Conservation (phyloP, 2,113 vertebrate genomes). For the Tricholaema leucomelas region DNA sequence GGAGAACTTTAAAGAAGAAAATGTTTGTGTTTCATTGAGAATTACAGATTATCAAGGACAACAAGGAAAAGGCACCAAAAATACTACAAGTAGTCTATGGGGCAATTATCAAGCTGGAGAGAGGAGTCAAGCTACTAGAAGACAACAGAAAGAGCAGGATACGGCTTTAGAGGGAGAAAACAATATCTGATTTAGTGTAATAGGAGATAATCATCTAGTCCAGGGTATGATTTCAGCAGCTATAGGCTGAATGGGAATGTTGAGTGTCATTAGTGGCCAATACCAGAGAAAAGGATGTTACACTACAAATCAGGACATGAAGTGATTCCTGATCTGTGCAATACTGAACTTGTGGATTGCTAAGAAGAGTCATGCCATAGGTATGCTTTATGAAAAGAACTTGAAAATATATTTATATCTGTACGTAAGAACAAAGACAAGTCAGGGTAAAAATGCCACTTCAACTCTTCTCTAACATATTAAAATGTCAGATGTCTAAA, state of each 20-base stretch:
- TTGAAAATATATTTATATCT: background rate
- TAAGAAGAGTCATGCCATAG: background rate
- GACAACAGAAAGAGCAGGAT: background rate
- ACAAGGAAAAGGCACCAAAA: background rate
- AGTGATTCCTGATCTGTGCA: background rate
- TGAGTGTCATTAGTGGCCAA: accelerated
- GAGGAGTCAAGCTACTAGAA: background rate
- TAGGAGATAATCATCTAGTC: background rate
- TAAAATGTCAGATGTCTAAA: background rate
- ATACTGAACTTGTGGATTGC: background rate
- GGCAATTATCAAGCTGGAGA: background rate
- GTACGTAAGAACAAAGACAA: background rate
- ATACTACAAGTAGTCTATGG: accelerated
- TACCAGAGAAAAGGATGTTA: background rate
- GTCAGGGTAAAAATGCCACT: background rate
- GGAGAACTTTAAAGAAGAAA: background rate
- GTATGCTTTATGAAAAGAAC: background rate
- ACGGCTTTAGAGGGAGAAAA: background rate
- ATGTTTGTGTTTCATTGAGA: background rate
- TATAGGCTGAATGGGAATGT: background rate
- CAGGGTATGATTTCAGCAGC: background rate
- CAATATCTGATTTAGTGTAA: background rate
- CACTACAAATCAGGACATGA: background rate
- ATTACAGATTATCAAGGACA: background rate
- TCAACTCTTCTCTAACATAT: background rate